Evolutionary conservation across 2,797 vertebrate species (phyloP), one percentile per base, ranked within the genome.

Genomic region (Tinamus major): DNA sequence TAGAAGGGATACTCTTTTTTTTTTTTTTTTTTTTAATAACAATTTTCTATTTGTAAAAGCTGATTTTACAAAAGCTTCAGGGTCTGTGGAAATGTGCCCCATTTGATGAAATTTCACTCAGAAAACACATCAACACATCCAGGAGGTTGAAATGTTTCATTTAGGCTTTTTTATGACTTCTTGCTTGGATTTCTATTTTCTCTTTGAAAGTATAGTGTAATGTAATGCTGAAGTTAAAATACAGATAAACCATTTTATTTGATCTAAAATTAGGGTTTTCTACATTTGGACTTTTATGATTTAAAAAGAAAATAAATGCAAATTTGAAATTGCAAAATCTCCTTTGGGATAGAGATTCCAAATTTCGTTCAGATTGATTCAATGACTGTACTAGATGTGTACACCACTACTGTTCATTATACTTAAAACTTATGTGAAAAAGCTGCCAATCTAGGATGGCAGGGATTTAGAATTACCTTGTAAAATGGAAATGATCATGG

Each of bases 51-150:
- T 90, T 16, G 11, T 88, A 90, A 89, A 78, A 31, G 23, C 64
- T 82, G 77, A 92, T 84, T 94, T 92, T 81, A 76, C 84, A 51
- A 86, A 92, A 93, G 78, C 90, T 93, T 81, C 78, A 84, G 71
- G 53, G 61, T 74, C 61, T 79, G 39, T 68, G 76, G 61, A 90
- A 94, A 87, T 71, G 48, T 90, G 53, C 23, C 88, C 24, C 13
- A 23, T 90, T 77, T 93, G 83, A 94, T 68, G 75, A 89, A 94
- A 85, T 92, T 91, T 88, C 53, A 79, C 48, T 87, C 78, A 68
- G 88, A 86, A 92, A 94, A 90, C 61, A 63, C 44, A 93, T 92
- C 79, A 91, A 77, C 80, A 46, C 41, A 82, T 94, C 63, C 74
- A 94, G 51, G 26, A 86, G 55, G 59, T 84, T 86, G 49, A 94